Evolutionary conservation across 2,797 vertebrate species (phyloP), one percentile per base, ranked within the genome.

Genomic region (Enteromius trimaculatus): DNA sequence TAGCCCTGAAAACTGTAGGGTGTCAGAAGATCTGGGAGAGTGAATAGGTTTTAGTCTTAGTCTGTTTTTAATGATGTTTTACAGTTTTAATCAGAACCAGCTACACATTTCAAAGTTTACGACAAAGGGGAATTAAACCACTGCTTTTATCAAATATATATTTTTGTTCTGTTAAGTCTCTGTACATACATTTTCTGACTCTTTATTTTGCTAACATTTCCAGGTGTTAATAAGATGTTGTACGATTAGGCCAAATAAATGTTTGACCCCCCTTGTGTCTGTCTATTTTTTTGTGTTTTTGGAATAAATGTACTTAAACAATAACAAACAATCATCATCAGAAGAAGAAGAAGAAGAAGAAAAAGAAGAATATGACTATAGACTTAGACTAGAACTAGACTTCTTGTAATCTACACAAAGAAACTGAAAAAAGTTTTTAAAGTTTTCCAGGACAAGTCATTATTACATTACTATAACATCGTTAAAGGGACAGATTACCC

Each of bases 121-220:
- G 94, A 92, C 82, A 86, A 90, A 89, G 90, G 90, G 92, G 91
- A 96, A 92, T 69, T 86, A 86, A 95, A 96, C 96, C 97, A 97
- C 96, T 97, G 95, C 94, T 94, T 94, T 95, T 82, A 81, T 88
- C 77, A 79, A 81, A 74, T 88, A 85, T 85, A 70, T 86, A 72
- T 87, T 93, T 95, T 93, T 93, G 90, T 95, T 92, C 94, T 93
- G 94, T 93, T 91, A 19, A 92, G 95, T 96, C 95, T 95, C 93
- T 99, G 97, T 98, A 98, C 97, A 98, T 98, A 99, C 95, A 96
- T 96, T 93, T 96, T 95, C 81, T 77, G 74, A 83, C 90, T 96
- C 89, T 96, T 96, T 95, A 96, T 96, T 95, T 95, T 94, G 94
- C 95, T 98, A 97, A 97, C 89, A 95, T 95, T 96, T 95, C 94